A percentile compares a stretch with the other conserved stretches of the same genome.
Evolutionary conservation across 2,113 vertebrate genomes (phyloP).

Genomic region (Scomber japonicus): DNA sequence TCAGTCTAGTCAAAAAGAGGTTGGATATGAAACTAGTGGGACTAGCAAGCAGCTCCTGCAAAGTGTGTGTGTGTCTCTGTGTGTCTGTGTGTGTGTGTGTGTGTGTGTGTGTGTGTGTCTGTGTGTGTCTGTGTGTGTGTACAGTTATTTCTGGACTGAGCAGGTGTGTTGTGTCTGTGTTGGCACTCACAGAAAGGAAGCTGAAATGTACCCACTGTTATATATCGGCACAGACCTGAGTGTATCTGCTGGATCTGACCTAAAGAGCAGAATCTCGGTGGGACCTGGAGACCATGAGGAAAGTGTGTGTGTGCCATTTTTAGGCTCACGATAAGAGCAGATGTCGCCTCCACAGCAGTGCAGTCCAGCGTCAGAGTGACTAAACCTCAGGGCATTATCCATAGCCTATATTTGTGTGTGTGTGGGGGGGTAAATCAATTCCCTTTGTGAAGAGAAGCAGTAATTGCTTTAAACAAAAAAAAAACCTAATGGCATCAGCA

Average conservation of each 20-base stretch:
- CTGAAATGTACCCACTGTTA: constrained; percentile 22
- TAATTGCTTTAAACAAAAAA: constrained; percentile 48
- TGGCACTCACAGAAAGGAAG: constrained; percentile 13
- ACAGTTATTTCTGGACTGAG: neutral
- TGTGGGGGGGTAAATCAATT: constrained; percentile 69
- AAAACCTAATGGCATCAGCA: constrained; percentile 33
- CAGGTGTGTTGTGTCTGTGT: constrained; percentile 6
- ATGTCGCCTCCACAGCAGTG: constrained; percentile 20
- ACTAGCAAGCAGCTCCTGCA: neutral
- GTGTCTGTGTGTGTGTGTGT: too few species aligned
- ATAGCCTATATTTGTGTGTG: constrained; percentile 59
- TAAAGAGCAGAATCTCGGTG: constrained; percentile 25
- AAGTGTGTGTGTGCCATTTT: constrained; percentile 1
- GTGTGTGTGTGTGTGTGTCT: too few species aligned
- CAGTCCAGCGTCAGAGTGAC: constrained; percentile 45
- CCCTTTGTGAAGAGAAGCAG: constrained; percentile 56
- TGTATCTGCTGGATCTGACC: constrained; percentile 23
- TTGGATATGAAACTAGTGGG: neutral
- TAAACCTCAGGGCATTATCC: constrained; percentile 69
- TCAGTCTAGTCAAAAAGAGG: neutral
- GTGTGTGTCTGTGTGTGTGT: too few species aligned
- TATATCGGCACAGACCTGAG: constrained; percentile 4
- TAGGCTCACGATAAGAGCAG: constrained; percentile 25
- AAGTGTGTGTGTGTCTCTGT: neutral
- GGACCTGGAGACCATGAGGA: neutral